phyloP scores from a whole-genome alignment of 2,113 vertebrate species.

The Sula dactylatra region DNA sequence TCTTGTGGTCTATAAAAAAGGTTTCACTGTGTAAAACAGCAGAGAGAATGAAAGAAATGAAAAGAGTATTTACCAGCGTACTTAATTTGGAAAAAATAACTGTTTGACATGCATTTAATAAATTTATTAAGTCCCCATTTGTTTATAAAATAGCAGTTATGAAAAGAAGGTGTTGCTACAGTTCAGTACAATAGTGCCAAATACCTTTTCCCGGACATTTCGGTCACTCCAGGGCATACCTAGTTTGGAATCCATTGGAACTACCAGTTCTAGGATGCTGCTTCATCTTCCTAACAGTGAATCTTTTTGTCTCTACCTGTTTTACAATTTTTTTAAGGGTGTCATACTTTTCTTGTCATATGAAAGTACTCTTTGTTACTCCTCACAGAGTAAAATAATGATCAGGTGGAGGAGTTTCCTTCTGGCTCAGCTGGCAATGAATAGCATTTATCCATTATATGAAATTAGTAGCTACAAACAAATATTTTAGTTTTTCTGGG shows the following conservation, averaged over 20 bases:
- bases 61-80: background rate
- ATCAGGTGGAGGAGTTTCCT: background rate
- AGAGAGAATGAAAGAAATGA: background rate
- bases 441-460: background rate
- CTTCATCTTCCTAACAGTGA: background rate
- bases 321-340: background rate
- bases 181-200: background rate
- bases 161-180: background rate
- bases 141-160: background rate
- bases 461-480: background rate
- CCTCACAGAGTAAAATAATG: background rate
- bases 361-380: background rate
- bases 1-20: background rate
- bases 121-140: background rate
- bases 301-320: background rate
- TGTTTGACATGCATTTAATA: background rate
- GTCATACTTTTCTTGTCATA: background rate
- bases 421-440: background rate
- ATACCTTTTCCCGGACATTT: background rate
- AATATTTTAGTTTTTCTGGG: slow-evolving; percentile 11
- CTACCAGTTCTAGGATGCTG: background rate
- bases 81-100: background rate
- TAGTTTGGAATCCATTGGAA: background rate
- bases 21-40: background rate
- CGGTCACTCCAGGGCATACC: background rate